A percentile compares a stretch with the other conserved stretches of the same genome.
phyloP scores from a whole-genome alignment of 2,797 vertebrate species.

The Numenius phaeopus region DNA sequence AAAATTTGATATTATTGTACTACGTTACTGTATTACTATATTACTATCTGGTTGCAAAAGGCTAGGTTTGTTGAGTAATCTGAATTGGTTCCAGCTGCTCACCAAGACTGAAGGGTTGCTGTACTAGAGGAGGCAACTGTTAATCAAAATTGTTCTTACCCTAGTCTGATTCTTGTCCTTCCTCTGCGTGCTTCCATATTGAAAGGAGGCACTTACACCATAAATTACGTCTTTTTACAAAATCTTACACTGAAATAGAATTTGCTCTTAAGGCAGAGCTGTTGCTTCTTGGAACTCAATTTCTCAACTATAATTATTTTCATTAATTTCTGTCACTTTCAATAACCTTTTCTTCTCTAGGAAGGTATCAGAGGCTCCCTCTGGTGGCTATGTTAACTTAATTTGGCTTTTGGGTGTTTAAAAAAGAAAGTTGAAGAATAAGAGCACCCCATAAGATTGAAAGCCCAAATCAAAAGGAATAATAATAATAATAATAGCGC shows the following conservation, averaged over 20 bases:
- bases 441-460: not conserved
- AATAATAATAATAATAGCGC: not conserved
- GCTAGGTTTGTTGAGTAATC: not conserved
- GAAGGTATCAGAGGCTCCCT: conserved; percentile 13
- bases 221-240: not conserved
- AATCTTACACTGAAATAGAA: not conserved
- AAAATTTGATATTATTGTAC: not conserved
- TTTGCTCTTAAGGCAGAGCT: conserved; percentile 12
- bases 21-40: not conserved
- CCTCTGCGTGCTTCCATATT: not conserved
- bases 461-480: not conserved
- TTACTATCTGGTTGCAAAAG: not conserved
- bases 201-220: not conserved
- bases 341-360: not conserved
- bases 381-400: not conserved
- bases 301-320: conserved; percentile 15
- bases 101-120: not conserved
- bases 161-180: not conserved
- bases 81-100: not conserved
- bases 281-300: conserved; percentile 22
- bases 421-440: not conserved
- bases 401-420: not conserved
- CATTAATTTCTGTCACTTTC: conserved; percentile 44
- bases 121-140: not conserved
- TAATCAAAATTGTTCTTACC: not conserved